A percentile compares a stretch with the other conserved stretches of the same genome.
Evolutionary conservation across 2,888 invertebrate species (phyloP).

Genomic region (Blera fallax): DNA sequence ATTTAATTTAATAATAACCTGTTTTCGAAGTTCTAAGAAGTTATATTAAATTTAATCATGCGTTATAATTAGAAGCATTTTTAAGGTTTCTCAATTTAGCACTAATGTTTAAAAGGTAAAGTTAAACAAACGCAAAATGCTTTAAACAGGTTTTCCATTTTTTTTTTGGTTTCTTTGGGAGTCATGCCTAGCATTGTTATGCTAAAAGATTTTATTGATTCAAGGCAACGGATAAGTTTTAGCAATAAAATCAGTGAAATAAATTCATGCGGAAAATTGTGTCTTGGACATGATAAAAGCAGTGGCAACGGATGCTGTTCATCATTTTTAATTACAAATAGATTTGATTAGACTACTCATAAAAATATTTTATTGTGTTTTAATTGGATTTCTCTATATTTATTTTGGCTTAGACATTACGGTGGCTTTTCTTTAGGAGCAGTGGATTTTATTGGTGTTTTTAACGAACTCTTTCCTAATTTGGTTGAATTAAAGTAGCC

Average conservation of each 20-base stretch:
- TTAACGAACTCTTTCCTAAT: no score
- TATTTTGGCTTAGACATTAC: no score
- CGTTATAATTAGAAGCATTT: background rate
- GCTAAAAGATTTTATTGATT: constrained; percentile 36
- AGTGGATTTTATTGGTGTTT: no score
- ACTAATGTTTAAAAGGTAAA: background rate
- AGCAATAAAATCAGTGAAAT: background rate
- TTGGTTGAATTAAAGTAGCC: no score
- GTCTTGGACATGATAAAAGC: background rate
- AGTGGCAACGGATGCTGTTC: background rate
- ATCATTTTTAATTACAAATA: background rate
- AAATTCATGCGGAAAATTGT: background rate
- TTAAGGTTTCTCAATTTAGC: background rate
- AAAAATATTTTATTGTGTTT: background rate
- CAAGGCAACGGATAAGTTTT: background rate
- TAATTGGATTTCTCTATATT: background rate
- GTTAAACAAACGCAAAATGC: background rate
- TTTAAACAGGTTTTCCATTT: constrained; percentile 4
- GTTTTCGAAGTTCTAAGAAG: background rate
- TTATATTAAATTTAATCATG: background rate
- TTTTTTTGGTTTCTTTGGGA: background rate
- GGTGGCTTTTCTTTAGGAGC: no score
- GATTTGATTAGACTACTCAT: background rate
- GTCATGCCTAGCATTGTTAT: constrained; percentile 11
- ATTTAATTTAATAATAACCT: background rate